Percentiles rank a stretch among this genome's conserved stretches.
These are phyloP conservation scores for Neodiprion virginianus DNA, from an alignment of 1,140 invertebrate species.

Conservation along the genomic window DNA sequence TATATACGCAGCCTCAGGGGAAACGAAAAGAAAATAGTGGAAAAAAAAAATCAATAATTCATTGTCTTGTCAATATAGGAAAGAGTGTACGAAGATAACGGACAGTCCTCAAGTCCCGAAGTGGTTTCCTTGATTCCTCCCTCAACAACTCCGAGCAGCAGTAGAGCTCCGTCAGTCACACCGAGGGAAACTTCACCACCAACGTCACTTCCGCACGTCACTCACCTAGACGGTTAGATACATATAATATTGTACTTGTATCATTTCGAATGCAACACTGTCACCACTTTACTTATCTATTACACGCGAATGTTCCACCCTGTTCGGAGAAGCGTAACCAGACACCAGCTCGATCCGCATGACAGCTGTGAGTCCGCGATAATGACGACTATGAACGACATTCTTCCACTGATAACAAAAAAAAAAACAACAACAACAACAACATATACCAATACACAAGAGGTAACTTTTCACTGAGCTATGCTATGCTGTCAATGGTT, in stretches of 20 bases:
- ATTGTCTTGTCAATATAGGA: constrained; percentile 52
- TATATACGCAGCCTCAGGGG: not conserved
- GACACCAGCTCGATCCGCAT: no score
- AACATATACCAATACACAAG: no score
- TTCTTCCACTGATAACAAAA: not conserved
- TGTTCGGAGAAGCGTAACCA: not conserved
- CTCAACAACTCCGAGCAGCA: constrained; percentile 51
- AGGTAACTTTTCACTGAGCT: no score
- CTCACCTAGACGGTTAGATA: constrained; percentile 35
- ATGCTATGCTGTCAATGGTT: no score
- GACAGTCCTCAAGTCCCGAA: constrained; percentile 54
- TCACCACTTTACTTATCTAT: not conserved
- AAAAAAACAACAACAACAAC: not conserved
- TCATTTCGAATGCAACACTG: not conserved
- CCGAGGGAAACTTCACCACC: constrained; percentile 48
- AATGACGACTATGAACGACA: not conserved
- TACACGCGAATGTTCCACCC: not conserved
- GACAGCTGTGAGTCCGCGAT: no score
- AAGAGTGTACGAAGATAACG: constrained; percentile 58
- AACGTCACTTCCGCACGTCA: constrained; percentile 29
- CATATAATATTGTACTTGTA: not conserved
- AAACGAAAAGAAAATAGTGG: constrained; percentile 25
- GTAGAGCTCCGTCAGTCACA: constrained; percentile 46
- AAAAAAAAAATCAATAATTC: constrained; percentile 49
- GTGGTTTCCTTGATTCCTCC: constrained; percentile 55